Conservation (phyloP, 2,113 vertebrate species). For the Nothobranchius kuhntae region DNA sequence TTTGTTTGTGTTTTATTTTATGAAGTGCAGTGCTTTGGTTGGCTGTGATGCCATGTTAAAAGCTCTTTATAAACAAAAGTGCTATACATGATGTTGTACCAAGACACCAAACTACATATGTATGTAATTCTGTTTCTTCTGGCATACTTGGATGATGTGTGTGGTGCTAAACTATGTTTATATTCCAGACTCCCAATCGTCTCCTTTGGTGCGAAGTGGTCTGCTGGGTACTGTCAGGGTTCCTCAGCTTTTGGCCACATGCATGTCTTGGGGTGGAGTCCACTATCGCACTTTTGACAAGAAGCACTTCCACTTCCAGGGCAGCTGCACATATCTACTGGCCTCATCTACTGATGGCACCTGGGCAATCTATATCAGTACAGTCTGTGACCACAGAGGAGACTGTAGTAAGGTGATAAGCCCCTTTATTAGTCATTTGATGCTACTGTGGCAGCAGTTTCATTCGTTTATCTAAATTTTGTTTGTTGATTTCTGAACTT, state of each 20-base stretch:
- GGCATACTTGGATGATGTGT: too few relatives aligned
- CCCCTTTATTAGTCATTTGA: too few relatives aligned
- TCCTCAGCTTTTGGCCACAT: slow-evolving; percentile 77
- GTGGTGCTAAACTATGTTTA: neutral
- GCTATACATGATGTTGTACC: too few relatives aligned
- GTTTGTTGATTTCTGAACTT: slow-evolving; percentile 2
- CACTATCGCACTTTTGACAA: slow-evolving; percentile 88
- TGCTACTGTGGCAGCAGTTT: neutral
- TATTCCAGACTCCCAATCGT: slow-evolving; percentile 64
- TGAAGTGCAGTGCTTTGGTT: too few relatives aligned
- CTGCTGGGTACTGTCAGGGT: slow-evolving; percentile 59
- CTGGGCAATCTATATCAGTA: slow-evolving; percentile 82
- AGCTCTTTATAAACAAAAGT: too few relatives aligned
- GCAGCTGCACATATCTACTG: slow-evolving; percentile 85
- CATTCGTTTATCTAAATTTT: neutral
- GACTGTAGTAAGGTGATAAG: slow-evolving; percentile 78
- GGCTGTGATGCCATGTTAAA: too few relatives aligned
- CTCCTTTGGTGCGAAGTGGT: slow-evolving; percentile 70
- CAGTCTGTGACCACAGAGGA: slow-evolving; percentile 62
- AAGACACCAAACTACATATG: too few relatives aligned
- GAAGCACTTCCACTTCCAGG: slow-evolving; percentile 85
- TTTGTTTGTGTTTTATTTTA: too few relatives aligned
- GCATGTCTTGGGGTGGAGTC: slow-evolving; percentile 85
- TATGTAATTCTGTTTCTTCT: too few relatives aligned
- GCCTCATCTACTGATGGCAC: slow-evolving; percentile 79